Base-by-base conservation (phyloP, 2,797 vertebrate genomes). In the Meriones psammophilus region DNA sequence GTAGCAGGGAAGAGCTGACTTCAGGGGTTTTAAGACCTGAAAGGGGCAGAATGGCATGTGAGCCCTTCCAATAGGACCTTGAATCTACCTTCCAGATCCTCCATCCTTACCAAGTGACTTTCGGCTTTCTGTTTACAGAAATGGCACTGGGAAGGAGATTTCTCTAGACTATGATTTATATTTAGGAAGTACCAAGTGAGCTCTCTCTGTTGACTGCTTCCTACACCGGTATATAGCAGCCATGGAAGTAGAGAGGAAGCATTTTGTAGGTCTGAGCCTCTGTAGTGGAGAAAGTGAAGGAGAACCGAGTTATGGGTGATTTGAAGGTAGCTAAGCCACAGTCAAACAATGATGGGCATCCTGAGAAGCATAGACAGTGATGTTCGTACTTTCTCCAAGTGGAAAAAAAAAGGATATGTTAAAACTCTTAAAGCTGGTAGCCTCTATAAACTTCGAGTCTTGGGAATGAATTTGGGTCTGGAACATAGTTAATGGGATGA, bases 401-500 rank as follows among this genome's bases (percentile, higher is more conserved):
- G 18, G 28, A 60, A 30, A 20, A 36, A 3, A 39, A 42, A 68
- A 76, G 8, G 30, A 28, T 30, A 18, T 56, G 33, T 81, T 80
- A 86, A 87, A 94, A 95, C 28, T 42, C 56, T 92, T 20, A 66
- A 81, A 86, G n/a, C 58, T 18, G 8, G 64, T 64, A 13, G 33
- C 26, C 66, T n/a, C 64, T 60, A 46, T 71, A 76, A 90, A 85
- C 56, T 10, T 88, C 2, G 12, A 94, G 80, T 88, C 64, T 5
- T 84, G 20, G 50, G 60, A 86, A 81, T 54, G 60, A 92, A 62
- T 76, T 71, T 93, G 88, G 24, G 42, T 15, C 46, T 71, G 28
- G 58, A 71, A 26, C 42, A 9, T 86, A 79, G 78, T 86, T 89
- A 81, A 88, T 85, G 66, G 93, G 24, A 76, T 77, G 73, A 89